Conservation (phyloP, 2,888 invertebrate species). For the Abscondita cerata region DNA sequence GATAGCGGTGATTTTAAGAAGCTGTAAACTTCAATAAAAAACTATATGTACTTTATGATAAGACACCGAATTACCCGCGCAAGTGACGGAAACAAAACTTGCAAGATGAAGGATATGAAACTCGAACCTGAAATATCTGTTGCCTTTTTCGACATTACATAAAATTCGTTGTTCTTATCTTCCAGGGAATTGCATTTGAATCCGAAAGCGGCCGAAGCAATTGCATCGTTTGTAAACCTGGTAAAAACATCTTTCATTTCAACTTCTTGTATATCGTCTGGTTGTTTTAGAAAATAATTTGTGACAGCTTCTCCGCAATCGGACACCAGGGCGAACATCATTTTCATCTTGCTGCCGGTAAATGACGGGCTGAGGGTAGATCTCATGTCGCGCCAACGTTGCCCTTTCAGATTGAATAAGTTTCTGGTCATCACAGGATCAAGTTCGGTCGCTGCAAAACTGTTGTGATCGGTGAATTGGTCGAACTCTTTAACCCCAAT, state of each 20-base stretch:
- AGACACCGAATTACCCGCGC: not conserved
- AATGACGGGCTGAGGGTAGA: conserved; percentile 50
- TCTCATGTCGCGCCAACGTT: conserved; percentile 40
- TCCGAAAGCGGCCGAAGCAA: conserved; percentile 63
- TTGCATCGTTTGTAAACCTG: conserved; percentile 62
- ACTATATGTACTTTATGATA: not conserved
- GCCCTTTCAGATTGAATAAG: conserved; percentile 14
- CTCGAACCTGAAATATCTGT: not conserved
- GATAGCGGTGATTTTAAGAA: conserved; percentile 52
- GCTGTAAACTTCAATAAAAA: conserved; percentile 2
- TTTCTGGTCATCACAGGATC: not conserved
- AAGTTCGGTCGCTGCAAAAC: not conserved
- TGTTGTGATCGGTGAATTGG: not conserved
- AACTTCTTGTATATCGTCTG: too few relatives aligned
- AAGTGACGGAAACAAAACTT: not conserved
- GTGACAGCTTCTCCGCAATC: too few relatives aligned
- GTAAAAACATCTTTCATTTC: conserved; percentile 60
- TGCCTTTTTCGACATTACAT: conserved; percentile 36
- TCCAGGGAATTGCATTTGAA: conserved; percentile 63
- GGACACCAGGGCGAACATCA: conserved; percentile 47
- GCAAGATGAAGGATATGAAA: too few relatives aligned
- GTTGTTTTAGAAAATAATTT: too few relatives aligned
- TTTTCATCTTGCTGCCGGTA: conserved; percentile 54
- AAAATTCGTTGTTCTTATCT: conserved; percentile 64
- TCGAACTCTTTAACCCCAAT: not conserved